Base-by-base conservation (phyloP, 2,888 invertebrate species). In the Acleris emargana region DNA sequence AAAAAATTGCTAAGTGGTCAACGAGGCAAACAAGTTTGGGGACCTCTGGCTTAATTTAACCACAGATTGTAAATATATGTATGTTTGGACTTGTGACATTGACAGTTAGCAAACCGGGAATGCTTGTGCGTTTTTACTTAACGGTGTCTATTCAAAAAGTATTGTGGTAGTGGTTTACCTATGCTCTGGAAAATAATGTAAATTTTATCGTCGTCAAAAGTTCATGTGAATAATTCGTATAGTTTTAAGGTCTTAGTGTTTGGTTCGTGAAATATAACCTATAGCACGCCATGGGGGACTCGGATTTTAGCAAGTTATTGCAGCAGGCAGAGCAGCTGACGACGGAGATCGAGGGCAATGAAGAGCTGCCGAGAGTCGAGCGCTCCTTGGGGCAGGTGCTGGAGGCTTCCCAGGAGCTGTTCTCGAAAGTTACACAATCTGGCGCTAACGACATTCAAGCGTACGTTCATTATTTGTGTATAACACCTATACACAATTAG, bases 291-390 rank as follows among this genome's bases (percentile, higher is more conserved):
- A 93, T 93, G 92, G 88, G 86, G 32, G 93, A 93, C 72, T 88
- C 91, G 64, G 97, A 97, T 84, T 97, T 99, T 79, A 96, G 96
- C 73, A 96, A 97, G 80, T 94, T 99, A 74, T 93, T 99, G 63
- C 96, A 97, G 83, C 96, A 97, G 90, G 98, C 99, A 11, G 98
- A 99, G 82, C 97, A 97, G 83, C 93, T 99, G 68, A 96, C 97
- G 0, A 96, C 97, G 69, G 97, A 97, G 82, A 96, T 98, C 17
- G 97, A 97, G 87, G 96, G 96, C 70, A 96, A 96, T 76, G 96
- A 96, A 72, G 98, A 98, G 76, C 83, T 96, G 64, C 96, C 96
- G 9, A 95, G 96, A 81, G 97, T 99, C 3, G 97, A 98, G 78
- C 93, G 99, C 68, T 98, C 98, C 69, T 91, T 99, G 60, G 95